A percentile compares a stretch with the other conserved stretches of the same genome.
phyloP scores from a whole-genome alignment of 1,140 invertebrate species.

The Papilio polytes region DNA sequence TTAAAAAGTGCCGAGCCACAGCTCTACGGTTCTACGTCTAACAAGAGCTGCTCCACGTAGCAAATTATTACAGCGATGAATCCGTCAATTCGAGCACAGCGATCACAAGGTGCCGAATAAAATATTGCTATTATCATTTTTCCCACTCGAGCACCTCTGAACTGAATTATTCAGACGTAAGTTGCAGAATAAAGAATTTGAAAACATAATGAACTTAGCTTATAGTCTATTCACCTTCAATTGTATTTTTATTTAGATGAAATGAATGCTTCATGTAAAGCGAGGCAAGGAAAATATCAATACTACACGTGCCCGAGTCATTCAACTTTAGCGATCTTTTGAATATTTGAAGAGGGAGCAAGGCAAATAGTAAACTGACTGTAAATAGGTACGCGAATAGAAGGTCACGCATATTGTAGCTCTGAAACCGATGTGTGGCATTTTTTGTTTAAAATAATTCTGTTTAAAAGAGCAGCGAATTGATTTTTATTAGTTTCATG shows the following conservation, averaged over 20 bases:
- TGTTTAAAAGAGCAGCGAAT: not conserved
- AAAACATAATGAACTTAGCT: slow-evolving; percentile 43
- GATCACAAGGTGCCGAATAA: slow-evolving; percentile 12
- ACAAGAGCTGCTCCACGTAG: not conserved
- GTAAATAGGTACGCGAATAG: slow-evolving; percentile 30
- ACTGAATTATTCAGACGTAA: slow-evolving; percentile 34
- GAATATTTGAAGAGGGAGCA: slow-evolving; percentile 38
- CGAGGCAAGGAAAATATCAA: slow-evolving; percentile 54
- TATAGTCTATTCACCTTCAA: slow-evolving; percentile 53
- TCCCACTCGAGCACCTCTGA: slow-evolving; percentile 16
- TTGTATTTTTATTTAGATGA: slow-evolving; percentile 63
- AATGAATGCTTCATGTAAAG: slow-evolving; percentile 57
- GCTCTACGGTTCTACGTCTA: not conserved
- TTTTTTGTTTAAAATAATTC: not conserved
- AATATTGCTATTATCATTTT: slow-evolving; percentile 19
- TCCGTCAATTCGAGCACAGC: not conserved
- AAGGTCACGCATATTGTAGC: slow-evolving; percentile 37
- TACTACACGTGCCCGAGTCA: slow-evolving; percentile 58
- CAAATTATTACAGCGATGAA: not conserved
- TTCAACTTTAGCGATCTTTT: slow-evolving; percentile 48
- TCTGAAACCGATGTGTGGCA: slow-evolving; percentile 24
- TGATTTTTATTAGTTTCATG: not conserved
- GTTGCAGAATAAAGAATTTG: slow-evolving; percentile 40
- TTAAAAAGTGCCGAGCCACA: not conserved
- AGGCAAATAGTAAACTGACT: slow-evolving; percentile 38